Evolutionary conservation across 2,797 vertebrate species (phyloP).

Genomic region (Zonotrichia albicollis): DNA sequence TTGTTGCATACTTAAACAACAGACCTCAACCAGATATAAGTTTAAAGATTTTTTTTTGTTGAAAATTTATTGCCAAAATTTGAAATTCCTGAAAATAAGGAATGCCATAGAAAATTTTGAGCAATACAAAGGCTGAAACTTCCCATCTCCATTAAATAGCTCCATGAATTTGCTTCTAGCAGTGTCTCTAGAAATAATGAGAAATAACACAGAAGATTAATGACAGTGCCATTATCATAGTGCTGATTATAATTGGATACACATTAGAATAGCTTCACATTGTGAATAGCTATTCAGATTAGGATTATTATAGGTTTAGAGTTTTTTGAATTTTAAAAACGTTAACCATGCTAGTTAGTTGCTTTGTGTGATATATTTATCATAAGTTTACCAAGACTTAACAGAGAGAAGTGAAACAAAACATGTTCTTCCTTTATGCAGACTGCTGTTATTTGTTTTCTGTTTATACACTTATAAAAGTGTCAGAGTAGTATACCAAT

Average conservation of each 20-base stretch:
- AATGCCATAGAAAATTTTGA: background rate
- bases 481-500: background rate
- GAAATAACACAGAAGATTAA: conserved; percentile 30
- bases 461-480: conserved; percentile 32
- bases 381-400: conserved; percentile 51
- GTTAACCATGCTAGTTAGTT: conserved; percentile 55
- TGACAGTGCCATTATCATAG: conserved; percentile 28
- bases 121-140: background rate
- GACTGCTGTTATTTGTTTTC: conserved; percentile 18
- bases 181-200: conserved; percentile 1
- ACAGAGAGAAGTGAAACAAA: conserved; percentile 44
- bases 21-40: background rate
- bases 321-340: conserved; percentile 43
- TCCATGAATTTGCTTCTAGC: background rate
- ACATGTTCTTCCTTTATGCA: conserved; percentile 31
- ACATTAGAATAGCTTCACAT: conserved; percentile 45
- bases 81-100: background rate
- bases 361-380: conserved; percentile 57
- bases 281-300: conserved; percentile 58
- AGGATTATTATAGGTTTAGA: conserved; percentile 62
- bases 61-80: background rate
- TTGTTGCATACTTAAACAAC: background rate
- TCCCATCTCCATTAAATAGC: background rate
- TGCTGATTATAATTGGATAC: conserved; percentile 66
- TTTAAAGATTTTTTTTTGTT: background rate